Base-by-base conservation (phyloP, 2,797 vertebrate genomes). In the Alca torda region DNA sequence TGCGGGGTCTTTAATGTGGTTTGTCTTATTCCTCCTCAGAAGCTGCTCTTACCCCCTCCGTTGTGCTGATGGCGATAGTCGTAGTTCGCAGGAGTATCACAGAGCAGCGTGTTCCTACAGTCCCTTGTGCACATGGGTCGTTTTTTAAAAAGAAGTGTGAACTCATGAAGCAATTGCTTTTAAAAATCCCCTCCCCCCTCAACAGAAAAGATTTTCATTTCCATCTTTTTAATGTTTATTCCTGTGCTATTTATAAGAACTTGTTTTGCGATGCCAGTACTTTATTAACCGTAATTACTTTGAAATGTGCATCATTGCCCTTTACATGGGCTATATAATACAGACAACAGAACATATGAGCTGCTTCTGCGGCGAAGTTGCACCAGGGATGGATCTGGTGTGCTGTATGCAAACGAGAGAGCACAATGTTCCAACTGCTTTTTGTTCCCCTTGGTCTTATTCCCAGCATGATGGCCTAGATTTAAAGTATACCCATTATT, bases 281-380 rank as follows among this genome's bases (percentile, higher is more conserved):
- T 91, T 90, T 89, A 88, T 95, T 95, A 92, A 70, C 67, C 51
- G 16, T 94, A 88, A 93, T 94, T 91, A 89, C 70, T 86, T 61
- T 73, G 87, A 90, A 94, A 91, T 69, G 65, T 65, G 74, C 70
- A 73, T 88, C 59, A 8, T 51, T 95, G 83, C 74, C 83, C 89
- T 92, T 94, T 81, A 41, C 0, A 0, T 87, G n/a, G 35, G 41
- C 75, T 76, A 2, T 74, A 33, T 67, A 74, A 79, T 20, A 51
- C 26, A 61, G 39, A 33, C 20, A 56, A 10, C 35, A 67, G 78
- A 91, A 68, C 10, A 26, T 9, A 18, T 1, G 50, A 92, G 56
- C 63, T 89, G 13, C 31, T 65, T 39, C 20, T 87, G 63, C 77
- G 50, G 50, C 7, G 37, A 17, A 57, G n/a, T 28, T 88, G 73